Percentiles rank a stretch among this genome's conserved stretches.
phyloP scores from a whole-genome alignment of 2,888 invertebrate species.

The Priocnemis perturbator region DNA sequence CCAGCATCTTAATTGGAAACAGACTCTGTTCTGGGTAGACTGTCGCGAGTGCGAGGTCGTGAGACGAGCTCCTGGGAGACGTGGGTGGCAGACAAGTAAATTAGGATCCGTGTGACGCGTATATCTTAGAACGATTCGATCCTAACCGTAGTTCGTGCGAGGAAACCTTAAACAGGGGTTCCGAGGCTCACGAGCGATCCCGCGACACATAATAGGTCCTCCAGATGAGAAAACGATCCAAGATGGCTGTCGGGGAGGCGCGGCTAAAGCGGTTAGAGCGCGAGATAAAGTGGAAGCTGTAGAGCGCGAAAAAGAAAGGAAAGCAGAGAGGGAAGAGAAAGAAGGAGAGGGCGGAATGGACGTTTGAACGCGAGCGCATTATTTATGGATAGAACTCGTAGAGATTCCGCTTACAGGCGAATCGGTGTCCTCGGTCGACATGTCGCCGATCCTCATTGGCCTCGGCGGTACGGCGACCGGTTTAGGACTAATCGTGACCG shows the following conservation, averaged over 20 bases:
- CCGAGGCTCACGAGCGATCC: constrained; percentile 5
- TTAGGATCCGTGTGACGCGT: constrained; percentile 26
- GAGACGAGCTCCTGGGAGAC: too few relatives aligned
- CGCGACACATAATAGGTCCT: constrained; percentile 12
- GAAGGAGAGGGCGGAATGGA: background rate
- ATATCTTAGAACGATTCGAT: constrained; percentile 18
- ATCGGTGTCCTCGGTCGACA: constrained; percentile 70
- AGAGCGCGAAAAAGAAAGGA: background rate
- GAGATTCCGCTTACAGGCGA: constrained; percentile 61
- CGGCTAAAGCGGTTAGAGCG: background rate
- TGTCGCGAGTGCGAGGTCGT: constrained; percentile 8
- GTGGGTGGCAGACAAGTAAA: constrained; percentile 32
- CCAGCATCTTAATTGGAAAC: constrained; percentile 38
- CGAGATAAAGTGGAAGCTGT: background rate
- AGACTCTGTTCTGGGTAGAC: constrained; percentile 35
- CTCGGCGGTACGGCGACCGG: constrained; percentile 72
- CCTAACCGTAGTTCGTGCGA: constrained; percentile 27
- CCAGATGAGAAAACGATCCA: constrained; percentile 13
- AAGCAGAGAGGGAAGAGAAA: background rate
- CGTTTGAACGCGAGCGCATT: constrained; percentile 10
- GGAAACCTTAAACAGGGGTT: constrained; percentile 26
- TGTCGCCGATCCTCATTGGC: constrained; percentile 73
- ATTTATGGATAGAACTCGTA: constrained; percentile 20
- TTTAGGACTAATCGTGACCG: constrained; percentile 72
- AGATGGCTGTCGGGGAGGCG: constrained; percentile 5